These are phyloP conservation scores for Carapus acus DNA, from an alignment of 2,797 vertebrate genomes.

Conservation along the genomic window DNA sequence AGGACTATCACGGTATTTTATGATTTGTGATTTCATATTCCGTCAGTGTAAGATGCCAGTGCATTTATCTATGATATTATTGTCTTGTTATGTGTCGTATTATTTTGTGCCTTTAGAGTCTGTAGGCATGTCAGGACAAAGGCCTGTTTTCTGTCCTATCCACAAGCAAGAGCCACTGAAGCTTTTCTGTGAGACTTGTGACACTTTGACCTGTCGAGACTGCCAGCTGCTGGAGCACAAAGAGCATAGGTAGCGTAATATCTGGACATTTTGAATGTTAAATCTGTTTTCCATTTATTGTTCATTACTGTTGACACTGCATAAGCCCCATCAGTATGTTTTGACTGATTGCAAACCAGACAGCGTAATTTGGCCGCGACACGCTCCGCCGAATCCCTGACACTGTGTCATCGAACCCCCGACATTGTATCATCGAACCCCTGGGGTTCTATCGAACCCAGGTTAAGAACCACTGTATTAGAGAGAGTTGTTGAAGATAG, in stretches of 20 bases:
- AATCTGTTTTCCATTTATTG: neutral
- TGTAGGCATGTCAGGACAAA: slow-evolving; percentile 84
- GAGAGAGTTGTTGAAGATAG: too few relatives aligned
- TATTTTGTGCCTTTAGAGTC: slow-evolving; percentile 76
- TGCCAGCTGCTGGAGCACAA: slow-evolving; percentile 98
- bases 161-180: slow-evolving; percentile 98
- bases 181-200: slow-evolving; percentile 98
- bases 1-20: too few relatives aligned
- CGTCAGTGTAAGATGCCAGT: too few relatives aligned
- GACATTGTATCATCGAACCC: too few relatives aligned
- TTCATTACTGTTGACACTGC: neutral
- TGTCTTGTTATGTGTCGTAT: neutral
- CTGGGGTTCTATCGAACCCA: too few relatives aligned
- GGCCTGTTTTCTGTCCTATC: slow-evolving; percentile 93
- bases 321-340: neutral
- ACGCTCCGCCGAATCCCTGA: too few relatives aligned
- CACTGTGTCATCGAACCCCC: too few relatives aligned
- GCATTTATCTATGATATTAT: too few relatives aligned
- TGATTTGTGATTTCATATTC: neutral
- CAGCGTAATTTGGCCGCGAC: too few relatives aligned
- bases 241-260: slow-evolving; percentile 89
- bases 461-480: too few relatives aligned
- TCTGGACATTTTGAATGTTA: too few relatives aligned
- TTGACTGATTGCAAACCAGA: neutral
- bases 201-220: slow-evolving; percentile 96